These are phyloP conservation scores for Plectropomus leopardus DNA, from an alignment of 2,113 vertebrate genomes.

Conservation along the genomic window DNA sequence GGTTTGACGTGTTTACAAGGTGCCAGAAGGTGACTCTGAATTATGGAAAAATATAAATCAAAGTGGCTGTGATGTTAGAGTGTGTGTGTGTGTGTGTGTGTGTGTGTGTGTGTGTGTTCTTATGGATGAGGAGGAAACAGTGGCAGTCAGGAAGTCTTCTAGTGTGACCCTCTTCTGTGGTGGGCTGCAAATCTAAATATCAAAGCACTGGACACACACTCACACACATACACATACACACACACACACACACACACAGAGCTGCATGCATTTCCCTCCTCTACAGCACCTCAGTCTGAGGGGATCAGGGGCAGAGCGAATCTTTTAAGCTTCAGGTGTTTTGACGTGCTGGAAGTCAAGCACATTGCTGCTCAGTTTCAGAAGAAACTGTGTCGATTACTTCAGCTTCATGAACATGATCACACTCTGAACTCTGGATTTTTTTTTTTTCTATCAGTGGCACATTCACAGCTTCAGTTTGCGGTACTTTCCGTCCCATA, in stretches of 20 bases:
- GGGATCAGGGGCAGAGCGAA: conserved; percentile 37
- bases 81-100: conserved; percentile 9
- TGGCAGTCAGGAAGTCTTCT: conserved; percentile 36
- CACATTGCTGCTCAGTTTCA: conserved; percentile 15
- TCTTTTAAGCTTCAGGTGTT: conserved; percentile 50
- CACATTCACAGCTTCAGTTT: neutral
- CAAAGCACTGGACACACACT: conserved; percentile 42
- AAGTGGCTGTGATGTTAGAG: neutral
- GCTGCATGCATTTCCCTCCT: conserved; percentile 18
- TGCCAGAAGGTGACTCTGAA: conserved; percentile 30
- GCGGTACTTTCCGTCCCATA: conserved; percentile 1
- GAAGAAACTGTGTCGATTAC: conserved; percentile 15
- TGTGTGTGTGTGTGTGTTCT: neutral
- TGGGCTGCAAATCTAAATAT: conserved; percentile 60
- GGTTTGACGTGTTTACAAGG: conserved; percentile 45
- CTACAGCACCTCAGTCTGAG: conserved; percentile 14
- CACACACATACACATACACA: conserved; percentile 28
- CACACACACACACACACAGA: conserved; percentile 10
- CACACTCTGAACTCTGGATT: neutral
- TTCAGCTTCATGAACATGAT: neutral
- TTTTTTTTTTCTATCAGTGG: neutral
- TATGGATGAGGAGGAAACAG: conserved; percentile 43
- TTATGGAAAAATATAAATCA: conserved; percentile 34
- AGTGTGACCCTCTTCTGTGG: conserved; percentile 51
- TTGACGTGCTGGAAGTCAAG: conserved; percentile 29